These are phyloP conservation scores for Habroteleia sp. DNA, from an alignment of 2,888 invertebrate species.

Conservation along the genomic window DNA sequence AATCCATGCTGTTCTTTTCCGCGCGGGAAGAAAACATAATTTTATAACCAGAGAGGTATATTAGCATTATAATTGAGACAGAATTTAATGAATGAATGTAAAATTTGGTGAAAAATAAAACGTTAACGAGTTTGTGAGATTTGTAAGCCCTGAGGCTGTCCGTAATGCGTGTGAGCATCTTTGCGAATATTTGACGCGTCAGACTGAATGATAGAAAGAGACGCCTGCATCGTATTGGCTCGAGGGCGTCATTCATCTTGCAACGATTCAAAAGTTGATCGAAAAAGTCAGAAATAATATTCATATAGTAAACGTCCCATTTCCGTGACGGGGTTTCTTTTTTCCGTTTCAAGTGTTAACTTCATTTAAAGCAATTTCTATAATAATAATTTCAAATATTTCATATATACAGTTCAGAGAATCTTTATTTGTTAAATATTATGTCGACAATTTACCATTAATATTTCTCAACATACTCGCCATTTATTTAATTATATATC, in stretches of 20 bases:
- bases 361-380: too few relatives aligned
- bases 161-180: slow-evolving; percentile 39
- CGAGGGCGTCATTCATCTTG: slow-evolving; percentile 54
- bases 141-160: slow-evolving; percentile 21
- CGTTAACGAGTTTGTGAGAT: slow-evolving; percentile 48
- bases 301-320: slow-evolving; percentile 22
- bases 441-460: too few relatives aligned
- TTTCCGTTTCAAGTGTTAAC: not conserved
- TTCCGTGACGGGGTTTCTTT: slow-evolving; percentile 22
- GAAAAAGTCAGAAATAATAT: slow-evolving; percentile 43
- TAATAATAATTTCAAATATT: too few relatives aligned
- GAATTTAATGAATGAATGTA: too few relatives aligned
- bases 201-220: slow-evolving; percentile 39
- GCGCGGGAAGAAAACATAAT: too few relatives aligned
- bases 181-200: slow-evolving; percentile 33
- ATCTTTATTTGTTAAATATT: too few relatives aligned
- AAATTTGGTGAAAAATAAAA: slow-evolving; percentile 41
- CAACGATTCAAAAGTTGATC: slow-evolving; percentile 38
- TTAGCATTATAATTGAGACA: too few relatives aligned
- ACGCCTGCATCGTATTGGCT: slow-evolving; percentile 48
- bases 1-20: too few relatives aligned
- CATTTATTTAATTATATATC: too few relatives aligned
- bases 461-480: too few relatives aligned
- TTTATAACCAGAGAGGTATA: too few relatives aligned
- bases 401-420: too few relatives aligned